These are phyloP conservation scores for Bryconaethiops microstoma DNA, from an alignment of 2,797 vertebrate species.

Conservation along the genomic window DNA sequence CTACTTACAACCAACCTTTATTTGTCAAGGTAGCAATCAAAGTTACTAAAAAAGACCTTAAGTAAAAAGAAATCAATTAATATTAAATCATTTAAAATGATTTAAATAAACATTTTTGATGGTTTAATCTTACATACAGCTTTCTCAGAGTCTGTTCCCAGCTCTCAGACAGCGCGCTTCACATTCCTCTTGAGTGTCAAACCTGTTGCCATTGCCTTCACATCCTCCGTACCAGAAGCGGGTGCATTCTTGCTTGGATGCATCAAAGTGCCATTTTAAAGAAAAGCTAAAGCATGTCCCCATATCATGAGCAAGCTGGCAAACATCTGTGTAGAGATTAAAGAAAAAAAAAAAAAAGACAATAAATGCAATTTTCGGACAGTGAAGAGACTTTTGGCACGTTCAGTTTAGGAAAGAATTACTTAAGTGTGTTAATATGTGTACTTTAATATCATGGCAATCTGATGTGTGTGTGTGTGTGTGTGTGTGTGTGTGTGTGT, in stretches of 20 bases:
- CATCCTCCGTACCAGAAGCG: conserved; percentile 86
- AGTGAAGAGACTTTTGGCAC: too few species aligned
- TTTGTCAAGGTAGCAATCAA: not conserved
- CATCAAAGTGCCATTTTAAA: conserved; percentile 81
- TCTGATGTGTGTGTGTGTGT: too few species aligned
- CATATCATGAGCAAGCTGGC: conserved; percentile 65
- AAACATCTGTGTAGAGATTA: conserved; percentile 61
- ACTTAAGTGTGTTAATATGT: too few species aligned
- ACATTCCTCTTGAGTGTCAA: conserved; percentile 78
- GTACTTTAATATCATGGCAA: too few species aligned
- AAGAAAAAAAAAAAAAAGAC: not conserved
- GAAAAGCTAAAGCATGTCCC: conserved; percentile 76
- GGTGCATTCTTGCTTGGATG: conserved; percentile 63
- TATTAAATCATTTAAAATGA: not conserved
- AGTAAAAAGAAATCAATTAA: conserved; percentile 4
- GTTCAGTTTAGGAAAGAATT: too few species aligned
- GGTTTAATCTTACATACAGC: too few species aligned
- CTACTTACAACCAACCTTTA: not conserved
- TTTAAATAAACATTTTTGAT: too few species aligned
- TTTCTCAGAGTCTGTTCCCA: not conserved
- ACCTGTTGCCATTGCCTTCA: conserved; percentile 81
- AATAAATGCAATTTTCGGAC: not conserved
- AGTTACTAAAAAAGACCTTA: not conserved
- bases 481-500: too few species aligned
- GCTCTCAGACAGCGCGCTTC: conserved; percentile 67